phyloP scores from a whole-genome alignment of 2,113 vertebrate genomes.

The Dromas ardeola region DNA sequence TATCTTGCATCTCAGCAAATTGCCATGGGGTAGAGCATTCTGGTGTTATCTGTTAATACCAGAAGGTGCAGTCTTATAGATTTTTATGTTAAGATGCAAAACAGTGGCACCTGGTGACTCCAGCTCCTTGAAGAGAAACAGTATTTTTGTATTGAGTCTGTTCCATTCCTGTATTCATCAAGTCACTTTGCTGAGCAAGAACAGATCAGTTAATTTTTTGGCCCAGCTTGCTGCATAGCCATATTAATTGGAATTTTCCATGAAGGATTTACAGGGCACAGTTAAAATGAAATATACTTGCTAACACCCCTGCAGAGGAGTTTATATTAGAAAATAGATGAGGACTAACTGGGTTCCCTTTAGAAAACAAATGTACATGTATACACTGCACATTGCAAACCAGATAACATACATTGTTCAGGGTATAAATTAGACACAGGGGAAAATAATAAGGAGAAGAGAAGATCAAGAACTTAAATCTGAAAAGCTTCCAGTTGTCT shows the following conservation, averaged over 20 bases:
- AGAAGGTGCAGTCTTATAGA: slow-evolving; percentile 72
- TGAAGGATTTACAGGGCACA: slow-evolving; percentile 59
- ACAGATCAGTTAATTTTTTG: slow-evolving; percentile 65
- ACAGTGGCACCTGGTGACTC: slow-evolving; percentile 59
- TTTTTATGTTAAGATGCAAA: slow-evolving; percentile 78
- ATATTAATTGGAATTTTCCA: slow-evolving; percentile 66
- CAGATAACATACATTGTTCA: not conserved
- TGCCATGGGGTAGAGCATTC: slow-evolving; percentile 56
- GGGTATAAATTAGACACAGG: not conserved
- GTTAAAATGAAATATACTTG: slow-evolving; percentile 59
- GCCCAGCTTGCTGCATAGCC: slow-evolving; percentile 40
- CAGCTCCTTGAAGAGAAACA: slow-evolving; percentile 54
- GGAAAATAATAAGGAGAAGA: not conserved
- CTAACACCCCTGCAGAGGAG: slow-evolving; percentile 42
- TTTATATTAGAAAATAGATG: slow-evolving; percentile 45
- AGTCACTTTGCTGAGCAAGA: slow-evolving; percentile 43
- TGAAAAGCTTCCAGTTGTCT: slow-evolving; percentile 9
- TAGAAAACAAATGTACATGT: slow-evolving; percentile 28
- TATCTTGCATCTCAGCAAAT: slow-evolving; percentile 69
- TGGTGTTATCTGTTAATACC: slow-evolving; percentile 72
- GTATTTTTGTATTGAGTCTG: slow-evolving; percentile 64
- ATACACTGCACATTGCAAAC: not conserved
- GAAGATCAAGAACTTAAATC: slow-evolving; percentile 29
- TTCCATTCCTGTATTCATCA: slow-evolving; percentile 58
- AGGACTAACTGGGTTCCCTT: not conserved